phyloP scores from a whole-genome alignment of 2,888 invertebrate species.

The Diachrysia chrysitis region DNA sequence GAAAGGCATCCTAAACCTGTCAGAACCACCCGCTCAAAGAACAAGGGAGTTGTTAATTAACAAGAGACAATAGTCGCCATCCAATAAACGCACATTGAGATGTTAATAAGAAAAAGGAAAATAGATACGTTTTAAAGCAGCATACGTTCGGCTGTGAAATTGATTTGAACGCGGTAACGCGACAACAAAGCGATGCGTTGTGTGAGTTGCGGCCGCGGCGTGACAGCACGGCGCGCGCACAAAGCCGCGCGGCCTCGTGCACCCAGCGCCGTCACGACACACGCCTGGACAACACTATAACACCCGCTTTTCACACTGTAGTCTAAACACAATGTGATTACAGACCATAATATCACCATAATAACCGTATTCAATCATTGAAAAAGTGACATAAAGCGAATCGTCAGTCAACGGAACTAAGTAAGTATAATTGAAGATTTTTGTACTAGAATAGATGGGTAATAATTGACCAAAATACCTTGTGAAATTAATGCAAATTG shows the following conservation, averaged over 20 bases:
- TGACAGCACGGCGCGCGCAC: constrained; percentile 75
- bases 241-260: constrained; percentile 77
- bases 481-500: constrained; percentile 29
- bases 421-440: constrained; percentile 9
- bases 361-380: constrained; percentile 47
- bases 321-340: constrained; percentile 44
- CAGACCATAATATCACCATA: constrained; percentile 30
- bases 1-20: too few species aligned
- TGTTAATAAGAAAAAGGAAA: constrained; percentile 78
- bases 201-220: constrained; percentile 71
- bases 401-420: constrained; percentile 17
- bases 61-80: constrained; percentile 49
- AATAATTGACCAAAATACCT: constrained; percentile 15
- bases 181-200: constrained; percentile 72
- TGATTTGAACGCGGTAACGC: constrained; percentile 76
- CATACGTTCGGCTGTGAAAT: constrained; percentile 78
- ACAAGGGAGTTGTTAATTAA: constrained; percentile 58
- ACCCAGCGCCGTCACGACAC: constrained; percentile 73
- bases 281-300: constrained; percentile 56
- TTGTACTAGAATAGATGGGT: constrained; percentile 12
- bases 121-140: constrained; percentile 69
- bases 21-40: constrained; percentile 29
- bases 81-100: constrained; percentile 68
- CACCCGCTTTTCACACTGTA: constrained; percentile 52
- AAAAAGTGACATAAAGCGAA: constrained; percentile 24